Conservation (phyloP, 2,113 vertebrate species). For the Tyto alba region DNA sequence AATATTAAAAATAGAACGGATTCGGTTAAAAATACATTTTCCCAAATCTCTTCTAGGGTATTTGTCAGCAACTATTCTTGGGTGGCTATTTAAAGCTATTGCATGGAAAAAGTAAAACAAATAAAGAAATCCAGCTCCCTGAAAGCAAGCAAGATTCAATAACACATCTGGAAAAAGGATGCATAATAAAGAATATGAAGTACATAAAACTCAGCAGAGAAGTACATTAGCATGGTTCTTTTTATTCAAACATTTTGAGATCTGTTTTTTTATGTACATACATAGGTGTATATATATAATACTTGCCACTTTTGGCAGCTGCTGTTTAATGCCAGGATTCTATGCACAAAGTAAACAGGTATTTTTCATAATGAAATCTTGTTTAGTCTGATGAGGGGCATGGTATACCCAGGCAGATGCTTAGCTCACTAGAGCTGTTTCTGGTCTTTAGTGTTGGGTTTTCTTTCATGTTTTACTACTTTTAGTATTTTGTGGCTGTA, state of each 20-base stretch:
- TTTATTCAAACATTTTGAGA: neutral
- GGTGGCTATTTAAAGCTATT: neutral
- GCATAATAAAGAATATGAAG: neutral
- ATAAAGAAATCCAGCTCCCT: neutral
- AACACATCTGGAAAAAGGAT: neutral
- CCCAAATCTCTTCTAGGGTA: neutral
- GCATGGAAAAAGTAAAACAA: neutral
- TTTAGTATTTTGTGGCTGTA: neutral
- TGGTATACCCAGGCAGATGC: neutral
- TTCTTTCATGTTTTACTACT: neutral
- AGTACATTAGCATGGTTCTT: neutral
- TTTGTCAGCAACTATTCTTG: neutral
- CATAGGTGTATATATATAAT: neutral
- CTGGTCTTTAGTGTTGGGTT: neutral
- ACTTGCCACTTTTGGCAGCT: neutral
- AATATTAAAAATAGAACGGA: neutral
- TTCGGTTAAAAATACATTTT: neutral
- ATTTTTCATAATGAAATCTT: neutral
- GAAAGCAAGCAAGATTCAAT: neutral
- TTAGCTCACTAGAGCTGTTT: neutral
- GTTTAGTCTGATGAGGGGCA: neutral
- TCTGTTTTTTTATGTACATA: neutral
- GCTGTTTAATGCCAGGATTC: neutral
- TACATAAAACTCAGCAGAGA: neutral
- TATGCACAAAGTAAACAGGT: neutral